These are phyloP conservation scores for Atherix ibis DNA, from an alignment of 2,888 invertebrate species.

Conservation along the genomic window DNA sequence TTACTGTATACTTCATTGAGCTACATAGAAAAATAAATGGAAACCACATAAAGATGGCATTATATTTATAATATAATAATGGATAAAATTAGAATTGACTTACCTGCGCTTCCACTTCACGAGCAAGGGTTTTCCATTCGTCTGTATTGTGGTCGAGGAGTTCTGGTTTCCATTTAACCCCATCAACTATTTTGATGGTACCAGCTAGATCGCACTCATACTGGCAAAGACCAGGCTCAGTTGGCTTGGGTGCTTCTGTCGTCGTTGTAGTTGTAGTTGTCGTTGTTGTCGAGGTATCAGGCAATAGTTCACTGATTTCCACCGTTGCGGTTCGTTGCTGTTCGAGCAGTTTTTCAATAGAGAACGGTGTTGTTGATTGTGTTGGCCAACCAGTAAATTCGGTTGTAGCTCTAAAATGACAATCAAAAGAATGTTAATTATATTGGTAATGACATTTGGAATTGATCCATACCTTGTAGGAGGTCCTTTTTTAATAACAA, in stretches of 20 bases:
- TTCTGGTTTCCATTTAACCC: conserved; percentile 72
- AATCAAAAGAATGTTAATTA: conserved; percentile 1
- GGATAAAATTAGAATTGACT: too few species aligned
- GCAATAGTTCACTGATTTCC: conserved; percentile 33
- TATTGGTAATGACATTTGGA: background rate
- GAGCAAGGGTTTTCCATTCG: conserved; percentile 71
- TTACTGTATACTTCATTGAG: conserved; percentile 68
- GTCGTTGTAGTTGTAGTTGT: conserved; percentile 47
- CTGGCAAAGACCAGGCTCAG: conserved; percentile 63
- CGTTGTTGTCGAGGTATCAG: conserved; percentile 39
- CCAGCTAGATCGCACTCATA: conserved; percentile 72
- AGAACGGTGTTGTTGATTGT: conserved; percentile 71
- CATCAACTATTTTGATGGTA: conserved; percentile 69
- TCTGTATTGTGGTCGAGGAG: conserved; percentile 69
- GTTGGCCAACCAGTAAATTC: conserved; percentile 88
- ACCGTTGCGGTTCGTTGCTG: conserved; percentile 43
- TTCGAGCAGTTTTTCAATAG: conserved; percentile 64
- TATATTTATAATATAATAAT: too few species aligned
- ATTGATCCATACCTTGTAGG: conserved; percentile 58
- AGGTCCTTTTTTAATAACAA: conserved; percentile 71
- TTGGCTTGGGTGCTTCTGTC: conserved; percentile 48
- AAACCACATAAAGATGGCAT: too few species aligned
- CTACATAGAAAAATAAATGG: conserved; percentile 35
- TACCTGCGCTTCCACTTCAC: conserved; percentile 68
- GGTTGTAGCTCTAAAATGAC: conserved; percentile 61